Percentiles rank a stretch among this genome's conserved stretches.
Evolutionary conservation across 1,140 invertebrate species (phyloP).

Genomic region (Drosophila eugracilis): DNA sequence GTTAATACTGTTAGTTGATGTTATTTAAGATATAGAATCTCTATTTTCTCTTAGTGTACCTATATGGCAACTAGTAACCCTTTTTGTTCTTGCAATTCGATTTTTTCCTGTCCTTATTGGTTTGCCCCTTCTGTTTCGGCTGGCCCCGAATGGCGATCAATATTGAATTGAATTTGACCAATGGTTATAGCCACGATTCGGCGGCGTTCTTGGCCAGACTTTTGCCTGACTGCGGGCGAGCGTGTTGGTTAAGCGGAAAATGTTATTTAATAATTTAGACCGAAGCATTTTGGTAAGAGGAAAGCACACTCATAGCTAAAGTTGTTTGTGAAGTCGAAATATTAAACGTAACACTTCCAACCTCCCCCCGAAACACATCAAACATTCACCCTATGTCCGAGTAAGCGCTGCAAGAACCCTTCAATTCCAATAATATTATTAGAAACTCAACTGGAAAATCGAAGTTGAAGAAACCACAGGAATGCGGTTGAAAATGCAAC

Average conservation of each 20-base stretch:
- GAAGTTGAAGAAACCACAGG: conserved; percentile 67
- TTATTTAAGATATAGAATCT: neutral
- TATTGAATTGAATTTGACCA: conserved; percentile 75
- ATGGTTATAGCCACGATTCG: conserved; percentile 37
- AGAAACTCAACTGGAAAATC: conserved; percentile 72
- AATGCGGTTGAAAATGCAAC: conserved; percentile 70
- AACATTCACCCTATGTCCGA: too few relatives aligned
- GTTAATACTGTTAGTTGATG: too few relatives aligned
- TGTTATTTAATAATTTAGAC: conserved; percentile 69
- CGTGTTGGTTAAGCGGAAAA: conserved; percentile 56
- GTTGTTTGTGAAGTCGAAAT: conserved; percentile 19
- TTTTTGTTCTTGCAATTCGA: conserved; percentile 48
- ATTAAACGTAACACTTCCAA: conserved; percentile 24
- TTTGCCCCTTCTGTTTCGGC: conserved; percentile 12
- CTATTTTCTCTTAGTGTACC: neutral
- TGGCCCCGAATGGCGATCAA: conserved; percentile 56
- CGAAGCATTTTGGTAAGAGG: conserved; percentile 14
- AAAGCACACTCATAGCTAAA: conserved; percentile 9
- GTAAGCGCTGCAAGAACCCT: neutral
- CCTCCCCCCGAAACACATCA: too few relatives aligned
- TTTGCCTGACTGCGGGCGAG: conserved; percentile 11
- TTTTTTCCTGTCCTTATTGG: conserved; percentile 54
- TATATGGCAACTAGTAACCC: conserved; percentile 47
- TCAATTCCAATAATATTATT: conserved; percentile 63
- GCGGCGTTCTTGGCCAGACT: conserved; percentile 8